phyloP scores from a whole-genome alignment of 2,888 invertebrate genomes.

The Plagodis pulveraria region DNA sequence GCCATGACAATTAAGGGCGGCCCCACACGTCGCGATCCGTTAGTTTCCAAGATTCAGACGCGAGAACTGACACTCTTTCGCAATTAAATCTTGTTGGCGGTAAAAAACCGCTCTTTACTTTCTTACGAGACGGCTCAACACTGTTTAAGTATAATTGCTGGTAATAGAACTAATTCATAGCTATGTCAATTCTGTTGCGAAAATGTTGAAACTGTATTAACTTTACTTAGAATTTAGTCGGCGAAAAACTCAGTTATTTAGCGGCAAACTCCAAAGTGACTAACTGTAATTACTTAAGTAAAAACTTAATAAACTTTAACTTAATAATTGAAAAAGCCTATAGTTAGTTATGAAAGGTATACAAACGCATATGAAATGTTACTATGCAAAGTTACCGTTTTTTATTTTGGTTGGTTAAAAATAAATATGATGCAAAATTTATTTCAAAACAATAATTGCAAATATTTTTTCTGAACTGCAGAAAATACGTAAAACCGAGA shows the following conservation, averaged over 20 bases:
- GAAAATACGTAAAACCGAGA: too few species aligned
- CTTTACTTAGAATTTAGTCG: slow-evolving; percentile 25
- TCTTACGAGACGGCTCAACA: slow-evolving; percentile 27
- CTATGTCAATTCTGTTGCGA: slow-evolving; percentile 31
- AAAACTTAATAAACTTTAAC: too few species aligned
- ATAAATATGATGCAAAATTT: too few species aligned
- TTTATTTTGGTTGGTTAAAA: too few species aligned
- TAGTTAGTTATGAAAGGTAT: too few species aligned
- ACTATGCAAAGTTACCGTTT: too few species aligned
- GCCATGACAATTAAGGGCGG: slow-evolving; percentile 49
- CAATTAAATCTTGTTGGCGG: slow-evolving; percentile 43
- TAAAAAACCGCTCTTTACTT: slow-evolving; percentile 31
- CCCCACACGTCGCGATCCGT: slow-evolving; percentile 51
- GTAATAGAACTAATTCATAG: slow-evolving; percentile 34
- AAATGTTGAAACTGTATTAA: slow-evolving; percentile 35
- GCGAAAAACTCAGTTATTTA: slow-evolving; percentile 4
- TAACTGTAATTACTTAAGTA: too few species aligned
- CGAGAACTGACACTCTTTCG: slow-evolving; percentile 27
- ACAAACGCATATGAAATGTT: too few species aligned
- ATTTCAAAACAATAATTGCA: too few species aligned
- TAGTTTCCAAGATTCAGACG: slow-evolving; percentile 32
- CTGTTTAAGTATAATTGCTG: slow-evolving; percentile 31
- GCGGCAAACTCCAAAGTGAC: too few species aligned
- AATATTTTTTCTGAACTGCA: too few species aligned
- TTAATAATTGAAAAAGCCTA: too few species aligned